Base-by-base conservation (phyloP, 2,113 vertebrate genomes). In the Pagrus major region DNA sequence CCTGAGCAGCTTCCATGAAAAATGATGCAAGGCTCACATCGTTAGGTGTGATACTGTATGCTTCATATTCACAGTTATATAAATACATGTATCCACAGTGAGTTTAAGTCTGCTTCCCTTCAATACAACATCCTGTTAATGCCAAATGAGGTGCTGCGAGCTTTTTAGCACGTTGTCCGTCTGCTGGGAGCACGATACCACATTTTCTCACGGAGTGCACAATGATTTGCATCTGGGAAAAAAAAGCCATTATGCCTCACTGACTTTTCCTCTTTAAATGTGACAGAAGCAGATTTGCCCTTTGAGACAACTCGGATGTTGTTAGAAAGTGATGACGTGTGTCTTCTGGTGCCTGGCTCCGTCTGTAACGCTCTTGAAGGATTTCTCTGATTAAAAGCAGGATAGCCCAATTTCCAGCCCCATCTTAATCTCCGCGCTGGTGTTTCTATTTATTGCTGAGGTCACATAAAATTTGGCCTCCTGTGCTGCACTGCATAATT, bases 361-460 rank as follows among this genome's bases (percentile, higher is more conserved):
- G 31, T 76, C 31, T 37, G 27, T 21, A 8, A 20, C 52, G 39
- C 54, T 66, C 73, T 23, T 41, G 25, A 35, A 23, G 61, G 69
- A 47, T 59, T 67, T 61, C 41, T 61, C n/a, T 7, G 52, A 74
- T 81, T 59, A 61, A 60, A 46, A 80, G 15, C 51, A 49, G 58
- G 37, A 56, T 3, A 9, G 11, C 4, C 9, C 54, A 7, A 44
- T 68, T 52, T 76, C 25, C 3, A 16, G 35, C 49, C 9, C 49
- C 47, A 44, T 41, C 55, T 46, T 63, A 9, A 35, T 63, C 18
- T 70, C 71, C 66, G 23, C 63, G 42, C 44, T 18, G 61, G 6
- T 66, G 27, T 66, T 81, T 76, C 59, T 63, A 27, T 70, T 69
- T 87, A 42, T 76, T 54, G 35, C 61, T 49, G 39, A 42, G 55